These are phyloP conservation scores for Cinclus mexicanus DNA, from an alignment of 2,113 vertebrate species.

Conservation along the genomic window DNA sequence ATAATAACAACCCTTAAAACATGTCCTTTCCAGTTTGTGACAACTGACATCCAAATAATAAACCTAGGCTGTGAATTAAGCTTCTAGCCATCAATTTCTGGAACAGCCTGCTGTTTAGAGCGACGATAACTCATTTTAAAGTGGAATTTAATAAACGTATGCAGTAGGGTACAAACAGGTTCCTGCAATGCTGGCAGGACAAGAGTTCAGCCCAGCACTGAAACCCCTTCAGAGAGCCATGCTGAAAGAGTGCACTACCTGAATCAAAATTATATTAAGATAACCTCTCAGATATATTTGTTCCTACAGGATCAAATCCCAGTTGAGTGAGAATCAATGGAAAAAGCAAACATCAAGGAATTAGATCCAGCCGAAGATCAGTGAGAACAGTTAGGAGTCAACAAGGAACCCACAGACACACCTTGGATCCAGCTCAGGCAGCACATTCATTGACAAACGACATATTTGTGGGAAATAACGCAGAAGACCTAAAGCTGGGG, in stretches of 20 bases:
- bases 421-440: neutral
- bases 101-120: neutral
- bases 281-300: neutral
- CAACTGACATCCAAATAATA: neutral
- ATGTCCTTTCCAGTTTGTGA: neutral
- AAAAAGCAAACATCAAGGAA: neutral
- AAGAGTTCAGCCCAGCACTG: neutral
- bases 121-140: neutral
- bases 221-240: neutral
- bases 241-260: neutral
- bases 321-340: neutral
- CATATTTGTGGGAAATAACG: neutral
- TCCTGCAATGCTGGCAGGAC: neutral
- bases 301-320: neutral
- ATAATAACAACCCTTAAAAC: neutral
- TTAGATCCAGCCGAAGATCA: neutral
- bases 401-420: neutral
- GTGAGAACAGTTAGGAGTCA: fast-evolving
- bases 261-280: neutral
- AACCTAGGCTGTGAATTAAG: neutral
- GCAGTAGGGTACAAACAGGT: neutral
- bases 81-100: neutral
- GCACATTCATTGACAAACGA: neutral
- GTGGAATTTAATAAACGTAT: neutral
- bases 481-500: neutral